These are phyloP conservation scores for Burhinus oedicnemus DNA, from an alignment of 2,113 vertebrate species.

Conservation along the genomic window DNA sequence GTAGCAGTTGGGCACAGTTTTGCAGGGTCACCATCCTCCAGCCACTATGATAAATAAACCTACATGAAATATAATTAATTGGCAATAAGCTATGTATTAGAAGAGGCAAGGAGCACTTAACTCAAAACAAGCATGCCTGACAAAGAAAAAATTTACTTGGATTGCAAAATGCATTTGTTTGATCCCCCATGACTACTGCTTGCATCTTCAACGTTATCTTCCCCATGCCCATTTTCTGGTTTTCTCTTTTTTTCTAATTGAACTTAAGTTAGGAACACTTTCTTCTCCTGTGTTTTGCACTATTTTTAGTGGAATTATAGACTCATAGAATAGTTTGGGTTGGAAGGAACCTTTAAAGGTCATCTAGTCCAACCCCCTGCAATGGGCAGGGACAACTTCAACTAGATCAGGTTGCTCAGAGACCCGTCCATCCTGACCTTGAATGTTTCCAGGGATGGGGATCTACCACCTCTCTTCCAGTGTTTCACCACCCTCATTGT, in stretches of 20 bases:
- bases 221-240: background rate
- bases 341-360: background rate
- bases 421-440: accelerated
- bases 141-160: background rate
- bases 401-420: background rate
- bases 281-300: background rate
- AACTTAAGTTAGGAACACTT: background rate
- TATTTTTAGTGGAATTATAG: background rate
- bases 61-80: background rate
- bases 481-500: background rate
- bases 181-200: background rate
- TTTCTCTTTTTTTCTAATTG: background rate
- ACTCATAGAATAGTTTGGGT: background rate
- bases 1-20: background rate
- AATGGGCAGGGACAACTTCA: background rate
- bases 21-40: background rate
- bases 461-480: background rate
- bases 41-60: background rate
- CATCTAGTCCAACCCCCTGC: background rate
- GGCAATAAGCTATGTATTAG: background rate
- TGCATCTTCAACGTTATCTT: background rate
- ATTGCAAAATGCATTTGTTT: background rate
- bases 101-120: background rate
- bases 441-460: background rate
- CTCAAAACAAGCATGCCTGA: background rate